These are phyloP conservation scores for Melangyna quadrimaculata DNA, from an alignment of 2,888 invertebrate genomes.

Conservation along the genomic window DNA sequence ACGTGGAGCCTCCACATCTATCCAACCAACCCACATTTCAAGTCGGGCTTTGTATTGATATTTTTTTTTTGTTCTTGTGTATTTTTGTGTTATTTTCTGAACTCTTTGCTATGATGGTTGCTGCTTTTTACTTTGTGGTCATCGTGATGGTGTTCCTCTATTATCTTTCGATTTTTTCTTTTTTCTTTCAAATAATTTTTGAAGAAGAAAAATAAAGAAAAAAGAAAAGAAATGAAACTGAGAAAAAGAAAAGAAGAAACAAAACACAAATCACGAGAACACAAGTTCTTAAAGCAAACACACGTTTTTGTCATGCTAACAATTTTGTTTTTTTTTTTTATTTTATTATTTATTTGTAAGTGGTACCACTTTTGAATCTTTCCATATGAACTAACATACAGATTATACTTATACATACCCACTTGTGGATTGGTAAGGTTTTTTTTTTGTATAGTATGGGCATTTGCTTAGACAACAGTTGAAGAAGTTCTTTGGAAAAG, in stretches of 20 bases:
- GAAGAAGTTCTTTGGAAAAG: conserved; percentile 36
- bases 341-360: conserved; percentile 43
- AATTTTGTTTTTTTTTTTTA: conserved; percentile 47
- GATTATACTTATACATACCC: not conserved
- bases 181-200: not conserved
- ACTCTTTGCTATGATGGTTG: conserved; percentile 29
- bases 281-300: conserved; percentile 69
- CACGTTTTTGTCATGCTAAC: conserved; percentile 72
- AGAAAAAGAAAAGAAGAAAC: conserved; percentile 30
- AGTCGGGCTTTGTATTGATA: conserved; percentile 36
- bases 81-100: not conserved
- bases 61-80: conserved; percentile 17
- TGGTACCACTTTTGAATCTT: conserved; percentile 51
- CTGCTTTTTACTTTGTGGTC: conserved; percentile 39
- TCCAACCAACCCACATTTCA: conserved; percentile 45
- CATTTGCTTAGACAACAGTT: conserved; percentile 26
- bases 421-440: not conserved
- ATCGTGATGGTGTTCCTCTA: conserved; percentile 9
- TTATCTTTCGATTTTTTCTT: not conserved
- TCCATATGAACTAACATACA: not conserved
- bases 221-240: conserved; percentile 32
- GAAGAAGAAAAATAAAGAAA: conserved; percentile 3
- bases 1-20: conserved; percentile 10
- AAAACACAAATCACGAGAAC: conserved; percentile 68
- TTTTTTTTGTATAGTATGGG: not conserved